Percentiles rank a stretch among this genome's conserved stretches.
Evolutionary conservation across 2,797 vertebrate species (phyloP).

Genomic region (Gymnothorax javanicus): DNA sequence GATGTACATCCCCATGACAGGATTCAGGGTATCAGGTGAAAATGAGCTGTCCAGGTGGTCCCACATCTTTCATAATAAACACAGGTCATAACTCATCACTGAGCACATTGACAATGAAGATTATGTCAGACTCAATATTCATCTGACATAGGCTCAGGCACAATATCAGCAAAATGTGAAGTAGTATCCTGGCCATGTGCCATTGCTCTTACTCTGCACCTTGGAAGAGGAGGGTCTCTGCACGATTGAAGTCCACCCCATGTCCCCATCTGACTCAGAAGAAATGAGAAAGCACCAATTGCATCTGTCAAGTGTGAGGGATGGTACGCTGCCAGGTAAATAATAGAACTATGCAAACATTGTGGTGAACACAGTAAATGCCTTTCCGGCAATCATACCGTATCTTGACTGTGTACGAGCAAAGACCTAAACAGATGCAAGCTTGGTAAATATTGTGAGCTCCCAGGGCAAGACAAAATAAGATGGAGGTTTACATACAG

Average conservation of each 20-base stretch:
- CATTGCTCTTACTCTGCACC: background rate
- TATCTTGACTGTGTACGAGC: background rate
- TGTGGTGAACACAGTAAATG: background rate
- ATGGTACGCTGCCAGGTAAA: background rate
- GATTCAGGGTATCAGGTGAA: conserved; percentile 1
- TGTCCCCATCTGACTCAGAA: background rate
- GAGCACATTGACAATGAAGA: background rate
- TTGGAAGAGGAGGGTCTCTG: background rate
- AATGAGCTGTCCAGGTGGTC: conserved; percentile 11
- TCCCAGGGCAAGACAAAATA: background rate
- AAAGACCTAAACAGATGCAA: background rate
- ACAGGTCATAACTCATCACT: conserved; percentile 1
- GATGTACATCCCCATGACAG: conserved; percentile 22
- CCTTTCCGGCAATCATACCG: background rate
- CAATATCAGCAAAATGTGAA: background rate
- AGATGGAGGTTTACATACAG: background rate
- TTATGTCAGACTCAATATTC: background rate
- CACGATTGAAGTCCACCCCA: background rate
- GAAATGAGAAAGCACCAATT: conserved; percentile 4
- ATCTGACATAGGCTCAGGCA: background rate
- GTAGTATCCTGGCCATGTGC: too few species aligned
- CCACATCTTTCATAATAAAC: background rate
- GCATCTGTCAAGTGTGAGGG: background rate
- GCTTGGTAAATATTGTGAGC: background rate
- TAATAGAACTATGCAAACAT: too few species aligned